These are phyloP conservation scores for Odontocerum albicorne DNA, from an alignment of 2,888 invertebrate species.

Conservation along the genomic window DNA sequence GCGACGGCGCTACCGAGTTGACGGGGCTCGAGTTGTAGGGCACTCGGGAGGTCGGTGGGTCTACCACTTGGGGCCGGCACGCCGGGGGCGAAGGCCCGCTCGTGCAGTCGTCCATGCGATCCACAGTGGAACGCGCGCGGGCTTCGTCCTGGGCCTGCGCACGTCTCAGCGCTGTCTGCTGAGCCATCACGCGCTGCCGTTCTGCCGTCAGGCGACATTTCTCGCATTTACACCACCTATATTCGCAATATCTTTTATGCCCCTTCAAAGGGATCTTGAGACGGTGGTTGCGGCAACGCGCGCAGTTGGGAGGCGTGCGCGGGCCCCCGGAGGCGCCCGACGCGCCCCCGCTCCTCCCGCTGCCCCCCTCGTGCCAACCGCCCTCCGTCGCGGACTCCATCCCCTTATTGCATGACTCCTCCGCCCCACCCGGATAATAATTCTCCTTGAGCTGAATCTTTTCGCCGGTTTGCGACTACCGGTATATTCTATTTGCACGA, in stretches of 20 bases:
- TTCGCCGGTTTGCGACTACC: constrained; percentile 13
- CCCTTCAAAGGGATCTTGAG: constrained; percentile 86
- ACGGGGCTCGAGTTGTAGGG: too few relatives aligned
- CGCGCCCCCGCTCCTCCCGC: constrained; percentile 54
- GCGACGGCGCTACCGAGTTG: too few relatives aligned
- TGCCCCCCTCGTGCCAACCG: constrained; percentile 55
- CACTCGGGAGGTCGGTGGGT: constrained; percentile 35
- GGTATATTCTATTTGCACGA: too few relatives aligned
- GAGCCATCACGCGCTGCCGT: constrained; percentile 86
- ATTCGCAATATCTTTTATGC: constrained; percentile 90
- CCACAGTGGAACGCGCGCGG: constrained; percentile 53
- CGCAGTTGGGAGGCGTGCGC: constrained; percentile 88
- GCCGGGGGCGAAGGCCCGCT: constrained; percentile 49
- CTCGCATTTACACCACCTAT: constrained; percentile 80
- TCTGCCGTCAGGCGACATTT: constrained; percentile 87
- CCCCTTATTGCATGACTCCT: constrained; percentile 47
- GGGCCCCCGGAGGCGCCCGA: constrained; percentile 64
- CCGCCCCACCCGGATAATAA: constrained; percentile 30
- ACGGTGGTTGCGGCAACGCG: constrained; percentile 90
- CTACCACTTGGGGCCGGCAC: constrained; percentile 49
- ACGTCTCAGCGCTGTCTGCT: constrained; percentile 79
- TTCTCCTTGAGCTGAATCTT: constrained; percentile 35
- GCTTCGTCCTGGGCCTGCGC: constrained; percentile 86
- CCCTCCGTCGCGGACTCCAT: constrained; percentile 46
- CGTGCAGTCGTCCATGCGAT: constrained; percentile 48